phyloP scores from a whole-genome alignment of 2,113 vertebrate genomes.

The Nettapus auritus region DNA sequence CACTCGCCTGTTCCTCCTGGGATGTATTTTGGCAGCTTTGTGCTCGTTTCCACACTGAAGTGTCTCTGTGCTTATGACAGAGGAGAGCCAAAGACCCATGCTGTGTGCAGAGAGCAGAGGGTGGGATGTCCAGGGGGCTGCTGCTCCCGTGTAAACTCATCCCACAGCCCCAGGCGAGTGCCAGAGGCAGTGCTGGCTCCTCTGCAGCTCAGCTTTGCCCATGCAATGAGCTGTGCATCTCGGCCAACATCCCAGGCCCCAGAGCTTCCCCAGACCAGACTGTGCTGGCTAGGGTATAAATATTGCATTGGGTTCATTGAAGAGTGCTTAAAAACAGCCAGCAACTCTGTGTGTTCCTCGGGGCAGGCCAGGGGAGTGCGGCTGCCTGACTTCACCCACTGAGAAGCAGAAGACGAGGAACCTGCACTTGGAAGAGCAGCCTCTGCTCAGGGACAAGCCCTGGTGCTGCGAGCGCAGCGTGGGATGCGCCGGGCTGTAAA shows the following conservation, averaged over 20 bases:
- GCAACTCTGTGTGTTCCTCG: not conserved
- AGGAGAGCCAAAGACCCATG: not conserved
- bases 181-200: not conserved
- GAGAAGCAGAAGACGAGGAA: not conserved
- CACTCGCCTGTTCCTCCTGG: not conserved
- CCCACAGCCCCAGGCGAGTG: not conserved
- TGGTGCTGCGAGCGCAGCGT: fast-evolving
- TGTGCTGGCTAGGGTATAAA: fast-evolving
- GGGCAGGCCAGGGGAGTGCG: not conserved
- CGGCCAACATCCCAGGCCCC: fast-evolving
- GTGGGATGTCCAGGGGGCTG: fast-evolving
- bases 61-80: not conserved
- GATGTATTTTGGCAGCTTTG: not conserved
- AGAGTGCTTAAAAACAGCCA: not conserved
- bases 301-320: not conserved
- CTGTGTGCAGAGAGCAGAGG: not conserved
- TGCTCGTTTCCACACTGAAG: fast-evolving
- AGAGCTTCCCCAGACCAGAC: not conserved
- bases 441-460: not conserved
- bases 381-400: not conserved
- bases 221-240: not conserved
- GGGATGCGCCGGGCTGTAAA: fast-evolving
- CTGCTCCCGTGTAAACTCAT: not conserved
- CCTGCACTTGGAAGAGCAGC: not conserved
- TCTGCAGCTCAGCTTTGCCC: not conserved